Conservation (phyloP, 2,888 invertebrate species). For the Arrhopalites spinosus region DNA sequence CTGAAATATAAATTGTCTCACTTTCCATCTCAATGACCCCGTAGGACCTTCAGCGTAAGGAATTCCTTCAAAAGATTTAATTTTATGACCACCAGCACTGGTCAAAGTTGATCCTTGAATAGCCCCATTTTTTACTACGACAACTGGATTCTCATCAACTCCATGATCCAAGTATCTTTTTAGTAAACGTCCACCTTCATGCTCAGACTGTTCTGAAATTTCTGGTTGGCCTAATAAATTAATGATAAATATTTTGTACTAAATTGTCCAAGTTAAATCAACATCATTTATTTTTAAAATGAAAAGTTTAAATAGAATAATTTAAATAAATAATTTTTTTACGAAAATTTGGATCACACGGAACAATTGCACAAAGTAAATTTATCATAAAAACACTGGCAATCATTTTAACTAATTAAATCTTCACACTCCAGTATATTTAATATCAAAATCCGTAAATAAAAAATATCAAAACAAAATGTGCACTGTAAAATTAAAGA, state of each 20-base stretch:
- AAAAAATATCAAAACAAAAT: too few species aligned
- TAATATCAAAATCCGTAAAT: too few species aligned
- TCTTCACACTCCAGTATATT: background rate
- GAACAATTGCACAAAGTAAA: slow-evolving; percentile 51
- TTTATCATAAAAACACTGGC: slow-evolving; percentile 46
- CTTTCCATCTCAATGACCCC: slow-evolving; percentile 31
- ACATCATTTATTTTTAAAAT: too few species aligned
- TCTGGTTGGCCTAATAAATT: background rate
- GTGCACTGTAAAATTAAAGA: too few species aligned
- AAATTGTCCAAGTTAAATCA: too few species aligned
- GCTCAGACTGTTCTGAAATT: background rate
- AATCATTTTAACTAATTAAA: slow-evolving; percentile 24
- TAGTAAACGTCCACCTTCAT: background rate
- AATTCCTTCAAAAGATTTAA: slow-evolving; percentile 38
- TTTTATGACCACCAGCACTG: slow-evolving; percentile 41
- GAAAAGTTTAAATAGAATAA: too few species aligned
- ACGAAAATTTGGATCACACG: slow-evolving; percentile 49
- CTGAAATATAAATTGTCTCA: slow-evolving; percentile 16
- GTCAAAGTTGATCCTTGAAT: slow-evolving; percentile 44
- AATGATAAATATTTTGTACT: too few species aligned
- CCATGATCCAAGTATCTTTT: background rate
- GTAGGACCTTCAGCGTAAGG: slow-evolving; percentile 48
- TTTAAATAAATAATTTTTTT: too few species aligned
- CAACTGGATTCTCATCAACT: slow-evolving; percentile 19
- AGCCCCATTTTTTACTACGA: slow-evolving; percentile 34